Conservation (phyloP, 2,888 invertebrate species). For the Cephus runcator region DNA sequence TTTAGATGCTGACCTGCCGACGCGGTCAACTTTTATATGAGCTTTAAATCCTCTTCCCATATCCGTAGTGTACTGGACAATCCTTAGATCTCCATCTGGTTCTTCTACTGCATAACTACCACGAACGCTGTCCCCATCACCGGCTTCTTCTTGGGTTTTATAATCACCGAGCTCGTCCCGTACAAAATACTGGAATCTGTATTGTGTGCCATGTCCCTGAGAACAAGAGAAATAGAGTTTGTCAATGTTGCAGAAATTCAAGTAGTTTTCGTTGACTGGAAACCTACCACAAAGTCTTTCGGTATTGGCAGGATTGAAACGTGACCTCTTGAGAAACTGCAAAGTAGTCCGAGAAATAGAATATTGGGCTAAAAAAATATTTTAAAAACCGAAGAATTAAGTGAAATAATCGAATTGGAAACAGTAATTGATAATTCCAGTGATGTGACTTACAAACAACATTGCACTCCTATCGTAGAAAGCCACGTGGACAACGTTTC, state of each 20-base stretch:
- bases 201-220: conserved; percentile 15
- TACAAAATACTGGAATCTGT: conserved; percentile 34
- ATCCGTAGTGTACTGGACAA: conserved; percentile 43
- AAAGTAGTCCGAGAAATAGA: conserved; percentile 5
- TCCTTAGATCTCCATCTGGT: conserved; percentile 41
- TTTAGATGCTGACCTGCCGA: conserved; percentile 10
- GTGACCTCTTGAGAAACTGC: conserved; percentile 2
- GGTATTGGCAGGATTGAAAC: conserved; percentile 7
- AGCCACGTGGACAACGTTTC: neutral
- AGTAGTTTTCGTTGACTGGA: neutral
- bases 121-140: conserved; percentile 38
- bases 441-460: conserved; percentile 12
- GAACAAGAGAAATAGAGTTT: neutral
- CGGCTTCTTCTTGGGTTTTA: conserved; percentile 43
- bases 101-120: conserved; percentile 42
- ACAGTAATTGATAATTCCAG: neutral
- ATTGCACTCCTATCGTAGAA: conserved; percentile 5
- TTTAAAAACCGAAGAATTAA: neutral
- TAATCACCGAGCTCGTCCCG: conserved; percentile 36
- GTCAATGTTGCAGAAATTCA: neutral
- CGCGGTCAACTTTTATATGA: conserved; percentile 31
- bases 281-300: conserved; percentile 11
- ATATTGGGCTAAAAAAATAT: neutral
- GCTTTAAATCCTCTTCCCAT: conserved; percentile 40
- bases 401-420: neutral